Evolutionary conservation across 2,797 vertebrate genomes (phyloP).

Genomic region (Adelosebastes latens): DNA sequence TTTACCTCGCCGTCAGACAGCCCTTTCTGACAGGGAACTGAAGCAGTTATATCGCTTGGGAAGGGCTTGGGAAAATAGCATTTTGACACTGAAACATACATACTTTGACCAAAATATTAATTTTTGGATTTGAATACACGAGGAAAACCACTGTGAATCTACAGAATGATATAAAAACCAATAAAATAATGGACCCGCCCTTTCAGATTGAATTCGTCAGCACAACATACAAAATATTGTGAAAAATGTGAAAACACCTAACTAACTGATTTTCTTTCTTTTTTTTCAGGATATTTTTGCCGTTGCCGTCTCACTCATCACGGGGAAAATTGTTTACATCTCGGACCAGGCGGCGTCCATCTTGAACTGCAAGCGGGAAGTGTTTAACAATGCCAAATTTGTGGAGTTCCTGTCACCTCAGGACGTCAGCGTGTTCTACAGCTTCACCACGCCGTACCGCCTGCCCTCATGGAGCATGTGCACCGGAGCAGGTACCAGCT

Average conservation of each 20-base stretch:
- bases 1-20: no score
- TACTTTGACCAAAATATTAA: no score
- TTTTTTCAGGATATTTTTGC: constrained; percentile 91
- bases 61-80: no score
- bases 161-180: no score
- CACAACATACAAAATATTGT: not conserved
- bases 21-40: no score
- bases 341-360: constrained; percentile 92
- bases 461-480: constrained; percentile 93
- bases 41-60: no score
- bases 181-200: no score
- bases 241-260: not conserved
- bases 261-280: not conserved
- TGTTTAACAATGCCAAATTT: constrained; percentile 91
- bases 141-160: no score
- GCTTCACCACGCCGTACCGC: constrained; percentile 91
- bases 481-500: constrained; percentile 86
- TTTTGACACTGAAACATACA: no score
- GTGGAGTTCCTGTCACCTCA: constrained; percentile 95
- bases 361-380: constrained; percentile 88
- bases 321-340: constrained; percentile 93
- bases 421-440: constrained; percentile 95
- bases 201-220: not conserved
- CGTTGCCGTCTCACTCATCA: constrained; percentile 91
- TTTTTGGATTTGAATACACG: no score